Conservation (phyloP, 2,113 vertebrate genomes). For the rabbit (Oryctolagus cuniculus) region DNA sequence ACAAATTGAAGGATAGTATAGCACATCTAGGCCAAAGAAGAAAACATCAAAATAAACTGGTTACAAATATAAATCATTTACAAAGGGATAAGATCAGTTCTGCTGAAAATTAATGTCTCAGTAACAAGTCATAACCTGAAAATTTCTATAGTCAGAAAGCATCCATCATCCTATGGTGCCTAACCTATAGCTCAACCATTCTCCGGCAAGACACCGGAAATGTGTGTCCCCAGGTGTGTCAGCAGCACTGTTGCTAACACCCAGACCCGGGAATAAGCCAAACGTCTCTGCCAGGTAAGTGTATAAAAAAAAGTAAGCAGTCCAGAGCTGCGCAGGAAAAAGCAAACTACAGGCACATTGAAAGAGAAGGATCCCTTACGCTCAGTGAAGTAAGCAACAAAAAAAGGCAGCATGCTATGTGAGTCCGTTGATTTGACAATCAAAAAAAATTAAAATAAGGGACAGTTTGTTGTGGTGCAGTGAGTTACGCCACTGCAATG, state of each 20-base stretch:
- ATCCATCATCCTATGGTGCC: background rate
- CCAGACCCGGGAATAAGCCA: background rate
- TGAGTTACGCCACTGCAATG: too few relatives aligned
- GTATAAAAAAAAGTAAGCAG: background rate
- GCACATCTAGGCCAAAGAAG: background rate
- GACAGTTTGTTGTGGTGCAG: background rate
- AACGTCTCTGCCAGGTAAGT: background rate
- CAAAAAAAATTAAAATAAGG: background rate
- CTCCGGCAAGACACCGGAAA: background rate
- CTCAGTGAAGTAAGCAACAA: background rate
- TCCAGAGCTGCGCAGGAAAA: background rate
- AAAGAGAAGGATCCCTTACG: background rate
- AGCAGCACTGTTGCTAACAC: background rate
- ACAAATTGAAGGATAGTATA: background rate
- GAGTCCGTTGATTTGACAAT: background rate
- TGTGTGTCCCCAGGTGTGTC: background rate
- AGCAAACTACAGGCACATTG: too few relatives aligned
- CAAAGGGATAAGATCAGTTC: background rate
- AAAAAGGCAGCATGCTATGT: too few relatives aligned
- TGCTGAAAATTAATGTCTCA: background rate
- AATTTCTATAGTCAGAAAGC: background rate
- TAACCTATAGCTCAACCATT: background rate
- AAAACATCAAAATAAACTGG: background rate
- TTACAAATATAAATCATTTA: background rate
- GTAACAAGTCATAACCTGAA: background rate